Percentiles rank a stretch among this genome's conserved stretches.
phyloP scores from a whole-genome alignment of 2,888 invertebrate species.

The Lasioglossum villosulum region DNA sequence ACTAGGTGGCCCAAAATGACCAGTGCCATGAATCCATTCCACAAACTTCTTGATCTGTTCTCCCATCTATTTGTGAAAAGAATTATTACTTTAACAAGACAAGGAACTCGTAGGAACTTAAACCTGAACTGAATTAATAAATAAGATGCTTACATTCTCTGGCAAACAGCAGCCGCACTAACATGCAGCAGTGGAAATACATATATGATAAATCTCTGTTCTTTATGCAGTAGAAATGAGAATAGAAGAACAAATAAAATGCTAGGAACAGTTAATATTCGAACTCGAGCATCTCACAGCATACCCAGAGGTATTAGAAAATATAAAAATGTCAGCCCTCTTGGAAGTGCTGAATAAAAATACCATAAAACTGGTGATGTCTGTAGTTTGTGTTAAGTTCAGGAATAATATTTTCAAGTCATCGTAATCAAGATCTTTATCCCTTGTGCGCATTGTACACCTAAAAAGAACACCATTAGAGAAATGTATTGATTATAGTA shows the following conservation, averaged over 20 bases:
- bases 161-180: conserved; percentile 94
- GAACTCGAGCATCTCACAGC: conserved; percentile 89
- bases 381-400: conserved; percentile 85
- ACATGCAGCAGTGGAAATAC: conserved; percentile 97
- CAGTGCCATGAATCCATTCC: conserved; percentile 89
- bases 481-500: background rate
- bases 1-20: conserved; percentile 89
- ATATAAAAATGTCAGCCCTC: conserved; percentile 93
- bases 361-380: conserved; percentile 99
- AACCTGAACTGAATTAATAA: background rate
- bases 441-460: background rate
- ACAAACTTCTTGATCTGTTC: conserved; percentile 90
- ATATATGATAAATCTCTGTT: conserved; percentile 98
- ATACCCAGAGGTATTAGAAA: conserved; percentile 92
- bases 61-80: conserved; percentile 88
- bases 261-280: conserved; percentile 89
- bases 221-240: conserved; percentile 98
- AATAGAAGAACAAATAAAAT: conserved; percentile 94
- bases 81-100: conserved; percentile 19
- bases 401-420: conserved; percentile 9
- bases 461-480: background rate
- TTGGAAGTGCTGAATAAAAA: conserved; percentile 98
- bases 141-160: conserved; percentile 91
- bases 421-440: no score
- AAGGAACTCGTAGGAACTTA: background rate